Conservation (phyloP, 1,140 invertebrate genomes). For the Formica selysi region DNA sequence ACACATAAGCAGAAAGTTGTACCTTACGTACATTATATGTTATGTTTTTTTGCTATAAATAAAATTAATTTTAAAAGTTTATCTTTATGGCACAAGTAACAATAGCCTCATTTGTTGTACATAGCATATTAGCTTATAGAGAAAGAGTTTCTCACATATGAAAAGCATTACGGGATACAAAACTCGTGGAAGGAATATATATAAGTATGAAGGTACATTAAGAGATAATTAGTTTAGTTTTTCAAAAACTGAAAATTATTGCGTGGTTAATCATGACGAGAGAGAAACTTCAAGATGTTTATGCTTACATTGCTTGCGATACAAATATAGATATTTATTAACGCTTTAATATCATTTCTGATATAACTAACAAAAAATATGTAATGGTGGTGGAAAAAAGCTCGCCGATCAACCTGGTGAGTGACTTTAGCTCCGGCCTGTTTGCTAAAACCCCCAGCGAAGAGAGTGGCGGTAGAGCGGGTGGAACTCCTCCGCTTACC, state of each 20-base stretch:
- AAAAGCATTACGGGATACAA: slow-evolving; percentile 52
- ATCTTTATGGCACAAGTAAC: slow-evolving; percentile 17
- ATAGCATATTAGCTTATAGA: slow-evolving; percentile 70
- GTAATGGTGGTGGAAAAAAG: slow-evolving; percentile 87
- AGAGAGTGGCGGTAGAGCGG: slow-evolving; percentile 89
- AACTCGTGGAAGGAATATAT: slow-evolving; percentile 50
- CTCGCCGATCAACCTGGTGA: slow-evolving; percentile 95
- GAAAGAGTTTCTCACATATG: slow-evolving; percentile 70
- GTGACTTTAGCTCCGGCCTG: slow-evolving; percentile 94
- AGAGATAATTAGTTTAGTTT: slow-evolving; percentile 31
- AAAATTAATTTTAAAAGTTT: slow-evolving; percentile 21
- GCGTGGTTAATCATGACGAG: neutral
- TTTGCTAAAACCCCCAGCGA: slow-evolving; percentile 96
- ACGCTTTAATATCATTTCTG: slow-evolving; percentile 72
- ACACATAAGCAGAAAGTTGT: neutral
- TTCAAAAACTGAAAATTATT: slow-evolving; percentile 37
- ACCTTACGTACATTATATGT: neutral
- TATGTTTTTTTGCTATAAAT: slow-evolving; percentile 6
- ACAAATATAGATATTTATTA: slow-evolving; percentile 63
- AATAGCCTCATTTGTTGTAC: slow-evolving; percentile 59
- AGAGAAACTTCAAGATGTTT: neutral
- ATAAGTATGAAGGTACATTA: slow-evolving; percentile 39
- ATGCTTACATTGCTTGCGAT: slow-evolving; percentile 50
- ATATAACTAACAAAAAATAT: slow-evolving; percentile 83
- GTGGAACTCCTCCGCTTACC: slow-evolving; percentile 85